Conservation (phyloP, 2,888 invertebrate species). For the Helleia helle region DNA sequence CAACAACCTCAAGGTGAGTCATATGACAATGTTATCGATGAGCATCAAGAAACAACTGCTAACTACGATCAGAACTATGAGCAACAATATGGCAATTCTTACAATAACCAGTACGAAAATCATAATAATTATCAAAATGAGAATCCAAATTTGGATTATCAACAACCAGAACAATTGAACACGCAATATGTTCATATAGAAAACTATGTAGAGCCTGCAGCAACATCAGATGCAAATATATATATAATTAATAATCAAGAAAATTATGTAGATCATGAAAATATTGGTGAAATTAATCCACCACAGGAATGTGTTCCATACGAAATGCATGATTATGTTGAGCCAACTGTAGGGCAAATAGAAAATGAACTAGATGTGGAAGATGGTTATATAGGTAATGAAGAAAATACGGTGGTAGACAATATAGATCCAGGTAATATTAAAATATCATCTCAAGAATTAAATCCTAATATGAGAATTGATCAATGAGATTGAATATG, state of each 20-base stretch:
- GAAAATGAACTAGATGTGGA: background rate
- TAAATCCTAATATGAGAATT: no score
- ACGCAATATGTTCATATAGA: conserved; percentile 1
- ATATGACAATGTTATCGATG: conserved; percentile 34
- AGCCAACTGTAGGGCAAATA: background rate
- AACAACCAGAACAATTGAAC: conserved; percentile 13
- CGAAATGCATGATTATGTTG: conserved; percentile 20
- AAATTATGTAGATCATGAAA: conserved; percentile 19
- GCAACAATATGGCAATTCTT: conserved; percentile 36
- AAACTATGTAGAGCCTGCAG: background rate
- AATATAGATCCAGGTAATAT: conserved; percentile 3
- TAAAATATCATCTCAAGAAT: no score
- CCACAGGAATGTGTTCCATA: no score
- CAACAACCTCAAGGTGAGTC: conserved; percentile 26
- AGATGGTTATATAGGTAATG: background rate
- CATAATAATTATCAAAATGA: conserved; percentile 11
- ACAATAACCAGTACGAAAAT: conserved; percentile 11
- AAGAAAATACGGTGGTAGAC: background rate
- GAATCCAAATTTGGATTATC: conserved; percentile 13
- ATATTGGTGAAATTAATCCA: conserved; percentile 18
- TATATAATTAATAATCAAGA: conserved; percentile 13
- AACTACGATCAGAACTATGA: conserved; percentile 47
- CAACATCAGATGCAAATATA: background rate
- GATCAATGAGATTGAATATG: no score
- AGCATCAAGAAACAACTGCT: conserved; percentile 40